A percentile compares a stretch with the other conserved stretches of the same genome.
phyloP scores from a whole-genome alignment of 2,888 invertebrate species.

The Spisula solida region DNA sequence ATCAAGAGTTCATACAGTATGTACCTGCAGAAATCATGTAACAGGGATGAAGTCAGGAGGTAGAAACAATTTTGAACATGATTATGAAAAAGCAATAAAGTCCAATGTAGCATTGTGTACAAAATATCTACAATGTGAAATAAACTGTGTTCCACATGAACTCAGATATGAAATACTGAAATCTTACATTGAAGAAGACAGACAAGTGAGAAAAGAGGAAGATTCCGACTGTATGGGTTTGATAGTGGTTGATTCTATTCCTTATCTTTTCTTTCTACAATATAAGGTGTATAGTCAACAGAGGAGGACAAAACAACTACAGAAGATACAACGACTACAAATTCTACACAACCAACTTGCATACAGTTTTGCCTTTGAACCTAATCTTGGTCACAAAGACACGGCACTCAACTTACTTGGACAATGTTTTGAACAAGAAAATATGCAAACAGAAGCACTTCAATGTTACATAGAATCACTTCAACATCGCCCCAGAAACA shows the following conservation, averaged over 20 bases:
- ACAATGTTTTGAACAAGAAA: slow-evolving; percentile 31
- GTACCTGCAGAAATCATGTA: neutral
- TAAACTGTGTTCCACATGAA: slow-evolving; percentile 6
- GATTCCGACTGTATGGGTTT: neutral
- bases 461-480: neutral
- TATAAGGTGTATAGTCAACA: neutral
- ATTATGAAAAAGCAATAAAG: neutral
- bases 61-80: neutral
- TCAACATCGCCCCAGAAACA: neutral
- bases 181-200: neutral
- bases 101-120: neutral
- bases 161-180: neutral
- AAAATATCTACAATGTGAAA: neutral
- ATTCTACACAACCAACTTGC: neutral
- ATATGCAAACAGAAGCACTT: neutral
- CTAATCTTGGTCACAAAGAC: neutral
- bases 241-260: neutral
- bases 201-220: neutral
- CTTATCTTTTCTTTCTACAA: slow-evolving; percentile 10
- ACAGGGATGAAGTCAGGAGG: no score
- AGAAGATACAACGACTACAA: neutral
- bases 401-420: slow-evolving; percentile 21
- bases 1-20: neutral
- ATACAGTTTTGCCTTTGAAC: neutral
- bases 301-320: neutral